phyloP scores from a whole-genome alignment of 1,140 invertebrate genomes.

The Popillia japonica region DNA sequence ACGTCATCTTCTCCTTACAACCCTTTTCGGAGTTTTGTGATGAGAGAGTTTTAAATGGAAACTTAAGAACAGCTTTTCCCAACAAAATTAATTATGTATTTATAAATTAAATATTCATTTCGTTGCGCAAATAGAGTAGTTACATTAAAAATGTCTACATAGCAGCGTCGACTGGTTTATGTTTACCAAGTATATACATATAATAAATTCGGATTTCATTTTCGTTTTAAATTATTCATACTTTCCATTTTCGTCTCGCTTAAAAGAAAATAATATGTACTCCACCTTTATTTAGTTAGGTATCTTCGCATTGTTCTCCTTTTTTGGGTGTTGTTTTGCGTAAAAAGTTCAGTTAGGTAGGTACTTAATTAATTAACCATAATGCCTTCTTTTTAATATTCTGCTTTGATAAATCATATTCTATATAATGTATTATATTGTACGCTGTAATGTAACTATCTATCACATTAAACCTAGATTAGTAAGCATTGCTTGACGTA shows the following conservation, averaged over 20 bases:
- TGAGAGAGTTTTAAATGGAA: conserved; percentile 59
- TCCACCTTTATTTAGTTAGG: background rate
- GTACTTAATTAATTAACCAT: background rate
- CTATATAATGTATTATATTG: too few species aligned
- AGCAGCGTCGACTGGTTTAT: background rate
- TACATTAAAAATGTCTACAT: conserved; percentile 40
- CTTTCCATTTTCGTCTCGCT: background rate
- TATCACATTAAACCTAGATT: conserved; percentile 51
- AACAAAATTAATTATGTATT: conserved; percentile 60
- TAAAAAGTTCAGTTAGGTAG: background rate
- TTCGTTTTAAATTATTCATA: conserved; percentile 5
- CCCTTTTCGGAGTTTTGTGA: conserved; percentile 55
- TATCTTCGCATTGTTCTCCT: background rate
- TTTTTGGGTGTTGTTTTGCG: background rate
- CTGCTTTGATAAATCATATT: too few species aligned
- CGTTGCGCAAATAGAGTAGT: conserved; percentile 43
- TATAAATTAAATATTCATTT: conserved; percentile 53
- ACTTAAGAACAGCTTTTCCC: conserved; percentile 52
- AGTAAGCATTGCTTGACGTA: conserved; percentile 50
- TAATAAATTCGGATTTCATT: conserved; percentile 14
- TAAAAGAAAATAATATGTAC: background rate
- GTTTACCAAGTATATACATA: conserved; percentile 10
- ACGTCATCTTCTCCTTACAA: conserved; percentile 56
- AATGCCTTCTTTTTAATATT: too few species aligned
- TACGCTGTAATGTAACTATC: conserved; percentile 40